These are phyloP conservation scores for Pinna nobilis DNA, from an alignment of 1,140 invertebrate genomes.

Conservation along the genomic window DNA sequence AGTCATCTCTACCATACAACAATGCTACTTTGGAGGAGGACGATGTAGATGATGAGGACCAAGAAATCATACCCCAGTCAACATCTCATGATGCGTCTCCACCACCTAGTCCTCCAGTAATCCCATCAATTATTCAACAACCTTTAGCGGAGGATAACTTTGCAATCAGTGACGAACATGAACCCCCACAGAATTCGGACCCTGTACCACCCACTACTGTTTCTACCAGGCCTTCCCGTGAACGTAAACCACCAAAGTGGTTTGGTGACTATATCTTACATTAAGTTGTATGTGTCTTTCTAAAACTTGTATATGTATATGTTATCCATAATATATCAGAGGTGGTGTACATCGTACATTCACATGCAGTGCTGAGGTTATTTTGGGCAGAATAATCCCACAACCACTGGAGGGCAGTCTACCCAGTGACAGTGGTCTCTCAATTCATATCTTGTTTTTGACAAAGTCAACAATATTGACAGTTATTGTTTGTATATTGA, in stretches of 20 bases:
- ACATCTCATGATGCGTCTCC: neutral
- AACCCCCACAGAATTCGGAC: neutral
- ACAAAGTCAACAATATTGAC: neutral
- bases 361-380: neutral
- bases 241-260: conserved; percentile 6
- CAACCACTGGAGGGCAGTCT: conserved; percentile 4
- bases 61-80: neutral
- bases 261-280: neutral
- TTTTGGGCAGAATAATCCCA: neutral
- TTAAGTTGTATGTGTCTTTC: neutral
- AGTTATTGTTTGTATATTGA: neutral
- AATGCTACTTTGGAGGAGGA: neutral
- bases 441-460: neutral
- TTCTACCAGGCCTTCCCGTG: neutral
- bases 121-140: neutral
- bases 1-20: neutral
- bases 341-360: neutral
- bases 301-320: neutral
- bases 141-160: neutral
- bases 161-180: neutral
- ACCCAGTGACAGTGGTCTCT: neutral
- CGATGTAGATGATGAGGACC: neutral
- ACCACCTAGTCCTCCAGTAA: neutral
- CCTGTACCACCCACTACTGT: neutral
- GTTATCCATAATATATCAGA: neutral